Percentiles rank a stretch among this genome's conserved stretches.
Evolutionary conservation across 1,140 invertebrate species (phyloP).

Genomic region (Marisa cornuarietis): DNA sequence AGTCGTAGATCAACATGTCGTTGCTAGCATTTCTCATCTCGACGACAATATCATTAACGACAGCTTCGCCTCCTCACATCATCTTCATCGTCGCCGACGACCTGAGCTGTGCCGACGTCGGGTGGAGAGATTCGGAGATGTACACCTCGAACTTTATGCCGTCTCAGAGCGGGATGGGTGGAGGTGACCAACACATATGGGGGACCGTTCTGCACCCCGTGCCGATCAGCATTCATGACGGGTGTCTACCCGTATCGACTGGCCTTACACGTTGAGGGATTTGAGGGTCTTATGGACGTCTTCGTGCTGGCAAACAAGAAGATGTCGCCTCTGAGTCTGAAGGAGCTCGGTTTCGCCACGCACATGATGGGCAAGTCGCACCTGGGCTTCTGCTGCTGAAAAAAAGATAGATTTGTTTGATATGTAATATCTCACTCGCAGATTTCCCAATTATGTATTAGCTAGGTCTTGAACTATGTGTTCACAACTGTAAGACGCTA

Average conservation of each 20-base stretch:
- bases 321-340: conserved; percentile 53
- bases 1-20: too few species aligned
- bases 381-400: conserved; percentile 64
- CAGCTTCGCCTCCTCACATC: conserved; percentile 40
- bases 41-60: not conserved
- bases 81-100: conserved; percentile 52
- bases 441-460: too few species aligned
- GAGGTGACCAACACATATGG: conserved; percentile 51
- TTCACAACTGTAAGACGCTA: too few species aligned
- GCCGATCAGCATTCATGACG: not conserved
- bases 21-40: too few species aligned
- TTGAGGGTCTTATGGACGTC: conserved; percentile 23
- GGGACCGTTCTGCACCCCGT: too few species aligned
- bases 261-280: not conserved
- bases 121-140: conserved; percentile 51
- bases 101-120: conserved; percentile 51
- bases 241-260: conserved; percentile 9
- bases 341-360: conserved; percentile 55
- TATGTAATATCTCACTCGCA: too few species aligned
- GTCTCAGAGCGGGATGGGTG: conserved; percentile 38
- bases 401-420: too few species aligned
- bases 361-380: conserved; percentile 66
- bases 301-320: conserved; percentile 53
- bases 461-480: too few species aligned
- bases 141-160: conserved; percentile 51